Conservation (phyloP, 2,113 vertebrate species). For the Nannobrachium achirus region DNA sequence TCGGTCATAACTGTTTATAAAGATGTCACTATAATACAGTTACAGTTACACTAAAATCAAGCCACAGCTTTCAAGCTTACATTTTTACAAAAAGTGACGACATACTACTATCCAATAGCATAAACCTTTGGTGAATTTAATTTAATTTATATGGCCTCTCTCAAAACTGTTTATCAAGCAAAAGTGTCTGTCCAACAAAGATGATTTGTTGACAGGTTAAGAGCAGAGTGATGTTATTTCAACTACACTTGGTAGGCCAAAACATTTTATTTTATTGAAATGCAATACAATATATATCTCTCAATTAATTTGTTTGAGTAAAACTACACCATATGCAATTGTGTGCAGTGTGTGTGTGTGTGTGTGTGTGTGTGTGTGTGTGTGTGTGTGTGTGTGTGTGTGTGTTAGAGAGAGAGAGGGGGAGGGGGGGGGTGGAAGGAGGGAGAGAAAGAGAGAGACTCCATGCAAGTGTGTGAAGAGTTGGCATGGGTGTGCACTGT, state of each 20-base stretch:
- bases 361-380: background rate
- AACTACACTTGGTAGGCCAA: background rate
- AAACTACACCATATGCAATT: slow-evolving; percentile 15
- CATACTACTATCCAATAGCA: background rate
- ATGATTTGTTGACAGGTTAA: background rate
- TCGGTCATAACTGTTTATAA: no score
- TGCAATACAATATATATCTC: no score
- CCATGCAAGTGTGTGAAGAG: no score
- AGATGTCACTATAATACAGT: no score
- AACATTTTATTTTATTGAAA: no score
- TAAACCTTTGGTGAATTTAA: background rate
- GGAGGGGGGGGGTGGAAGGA: no score
- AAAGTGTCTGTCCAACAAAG: background rate
- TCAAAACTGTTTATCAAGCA: background rate
- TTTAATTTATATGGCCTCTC: background rate
- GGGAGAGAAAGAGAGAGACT: no score
- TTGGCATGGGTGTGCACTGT: no score
- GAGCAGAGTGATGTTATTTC: background rate
- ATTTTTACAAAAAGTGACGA: no score
- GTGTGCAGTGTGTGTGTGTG: background rate
- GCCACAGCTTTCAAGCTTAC: no score
- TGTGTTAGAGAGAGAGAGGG: background rate
- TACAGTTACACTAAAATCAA: no score
- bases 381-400: slow-evolving; percentile 9
- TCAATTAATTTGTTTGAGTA: no score